Base-by-base conservation (phyloP, 64 coral and sea anemone species). In the Montipora capricornis region DNA sequence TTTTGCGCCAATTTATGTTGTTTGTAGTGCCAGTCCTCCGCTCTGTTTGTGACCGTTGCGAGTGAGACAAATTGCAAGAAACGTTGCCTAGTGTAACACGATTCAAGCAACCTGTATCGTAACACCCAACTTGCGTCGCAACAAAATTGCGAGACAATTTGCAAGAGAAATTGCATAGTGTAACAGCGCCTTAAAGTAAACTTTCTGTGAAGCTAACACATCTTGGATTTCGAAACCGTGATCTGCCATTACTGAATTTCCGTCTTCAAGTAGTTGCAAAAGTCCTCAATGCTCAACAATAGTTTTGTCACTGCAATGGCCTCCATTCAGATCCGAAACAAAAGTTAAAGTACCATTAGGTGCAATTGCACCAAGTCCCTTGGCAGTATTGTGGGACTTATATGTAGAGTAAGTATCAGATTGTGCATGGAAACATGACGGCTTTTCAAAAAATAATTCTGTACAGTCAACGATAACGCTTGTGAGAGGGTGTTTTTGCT, bases 381-480 rank as follows among this genome's bases (percentile, higher is more conserved):
- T 95, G 19, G 87, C 84, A 22, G 92, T 93, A 46, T 93, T 93
- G 45, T 93, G 85, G 61, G 44, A 79, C 20, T 93, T 57, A n/a
- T 89, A 90, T 74, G 74, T 76, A 20, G 93, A 90, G 47, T 89
- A 93, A 26, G 91, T 93, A 45, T 83, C 74, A 78, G 80, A 73
- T 49, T 95, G 93, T 95, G 73, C 69, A 61, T 46, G 47, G 78
- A 90, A 90, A 77, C 67, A 90, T 45, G 93, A 95, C 47, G 93
- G 87, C 47, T 44, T 95, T 85, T 95, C 87, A 66, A 87, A 80
- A 20, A 79, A 93, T 78, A 93, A 47, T 93, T 93, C 91, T 15
- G 91, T 93, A n/a, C 91, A 80, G 57, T 93, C 91, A 44, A 86
- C 50, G n/a, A 95, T 86, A 17, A 84, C 81, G 22, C 93, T 90